These are phyloP conservation scores for Trissoscelio sp. DNA, from an alignment of 2,888 invertebrate genomes.

Conservation along the genomic window DNA sequence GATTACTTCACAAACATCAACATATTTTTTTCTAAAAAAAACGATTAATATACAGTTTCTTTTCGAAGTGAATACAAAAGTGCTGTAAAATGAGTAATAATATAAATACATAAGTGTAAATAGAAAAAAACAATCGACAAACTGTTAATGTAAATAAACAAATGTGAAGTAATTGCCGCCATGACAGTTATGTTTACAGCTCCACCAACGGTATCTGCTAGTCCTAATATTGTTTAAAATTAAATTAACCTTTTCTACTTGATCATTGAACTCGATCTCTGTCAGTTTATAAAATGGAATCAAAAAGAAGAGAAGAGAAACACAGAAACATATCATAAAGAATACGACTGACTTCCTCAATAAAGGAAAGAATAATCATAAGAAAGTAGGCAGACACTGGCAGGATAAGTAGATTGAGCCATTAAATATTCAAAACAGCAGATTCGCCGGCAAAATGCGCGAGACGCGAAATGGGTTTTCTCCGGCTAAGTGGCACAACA, in stretches of 20 bases:
- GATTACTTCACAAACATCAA: no score
- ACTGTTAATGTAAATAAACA: no score
- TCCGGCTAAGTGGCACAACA: conserved; percentile 81
- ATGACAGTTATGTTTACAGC: no score
- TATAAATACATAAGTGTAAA: no score
- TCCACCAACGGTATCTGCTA: no score
- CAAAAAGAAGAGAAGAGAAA: conserved; percentile 15
- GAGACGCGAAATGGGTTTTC: conserved; percentile 71
- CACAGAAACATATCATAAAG: conserved; percentile 35
- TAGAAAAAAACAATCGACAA: no score
- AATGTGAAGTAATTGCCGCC: no score
- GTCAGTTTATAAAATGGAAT: conserved; percentile 6
- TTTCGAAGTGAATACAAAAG: no score
- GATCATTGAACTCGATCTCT: background rate
- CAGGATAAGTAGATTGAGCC: conserved; percentile 70
- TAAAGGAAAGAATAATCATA: conserved; percentile 60
- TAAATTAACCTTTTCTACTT: background rate
- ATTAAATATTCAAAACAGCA: conserved; percentile 71
- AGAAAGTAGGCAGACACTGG: conserved; percentile 53
- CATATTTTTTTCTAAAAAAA: no score
- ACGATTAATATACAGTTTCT: no score
- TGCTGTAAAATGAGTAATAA: no score
- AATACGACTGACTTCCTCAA: conserved; percentile 41
- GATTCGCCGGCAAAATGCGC: conserved; percentile 66
- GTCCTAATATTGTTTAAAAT: no score